phyloP scores from a whole-genome alignment of 2,113 vertebrate genomes.

The Psilopsiagon aymara region DNA sequence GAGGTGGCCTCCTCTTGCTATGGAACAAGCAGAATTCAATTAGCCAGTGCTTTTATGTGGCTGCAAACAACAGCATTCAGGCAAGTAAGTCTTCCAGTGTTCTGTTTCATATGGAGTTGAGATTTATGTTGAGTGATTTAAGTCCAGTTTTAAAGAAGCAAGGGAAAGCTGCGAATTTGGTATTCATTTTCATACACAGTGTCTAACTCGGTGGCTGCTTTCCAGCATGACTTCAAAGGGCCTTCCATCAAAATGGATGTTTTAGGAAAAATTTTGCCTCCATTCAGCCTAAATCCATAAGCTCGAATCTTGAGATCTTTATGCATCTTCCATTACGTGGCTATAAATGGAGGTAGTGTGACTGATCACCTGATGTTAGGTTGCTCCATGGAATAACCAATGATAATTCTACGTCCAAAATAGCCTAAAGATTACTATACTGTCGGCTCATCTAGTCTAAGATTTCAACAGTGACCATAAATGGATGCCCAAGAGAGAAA shows the following conservation, averaged over 20 bases:
- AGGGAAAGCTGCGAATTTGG: neutral
- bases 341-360: neutral
- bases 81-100: neutral
- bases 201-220: neutral
- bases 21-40: neutral
- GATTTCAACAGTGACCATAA: neutral
- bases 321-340: fast-evolving
- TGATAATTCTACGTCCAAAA: neutral
- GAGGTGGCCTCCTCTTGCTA: neutral
- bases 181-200: neutral
- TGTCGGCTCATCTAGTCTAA: neutral
- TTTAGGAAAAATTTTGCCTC: neutral
- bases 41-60: neutral
- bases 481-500: neutral
- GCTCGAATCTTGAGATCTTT: neutral
- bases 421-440: neutral
- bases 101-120: neutral
- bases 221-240: neutral
- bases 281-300: neutral
- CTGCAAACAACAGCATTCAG: neutral
- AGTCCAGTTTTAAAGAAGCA: neutral
- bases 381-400: neutral
- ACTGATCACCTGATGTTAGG: neutral
- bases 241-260: neutral
- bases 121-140: neutral